Evolutionary conservation across 2,888 invertebrate genomes (phyloP).

Genomic region (Buathra laborator): DNA sequence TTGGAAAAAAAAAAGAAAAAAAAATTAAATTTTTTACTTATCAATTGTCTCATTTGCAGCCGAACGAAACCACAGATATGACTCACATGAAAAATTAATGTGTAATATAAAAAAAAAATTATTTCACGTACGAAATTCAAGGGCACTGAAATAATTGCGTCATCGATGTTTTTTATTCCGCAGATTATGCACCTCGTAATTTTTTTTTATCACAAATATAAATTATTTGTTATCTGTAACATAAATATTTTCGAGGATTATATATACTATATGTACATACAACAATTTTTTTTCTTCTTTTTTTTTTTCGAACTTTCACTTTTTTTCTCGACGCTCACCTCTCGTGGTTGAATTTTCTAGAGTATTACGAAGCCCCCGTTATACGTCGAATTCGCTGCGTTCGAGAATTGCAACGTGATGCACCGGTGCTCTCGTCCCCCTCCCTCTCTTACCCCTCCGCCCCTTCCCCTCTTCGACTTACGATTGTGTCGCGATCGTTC

Average conservation of each 20-base stretch:
- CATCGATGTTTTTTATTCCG: no score
- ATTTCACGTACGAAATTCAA: not conserved
- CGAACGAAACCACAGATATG: not conserved
- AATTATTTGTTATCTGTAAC: no score
- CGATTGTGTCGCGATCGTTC: conserved; percentile 5
- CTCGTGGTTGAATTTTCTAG: conserved; percentile 8
- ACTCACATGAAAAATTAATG: not conserved
- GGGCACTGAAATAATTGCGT: not conserved
- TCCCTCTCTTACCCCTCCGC: not conserved
- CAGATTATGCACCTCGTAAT: no score
- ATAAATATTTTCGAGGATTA: no score
- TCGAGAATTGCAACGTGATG: conserved; percentile 41
- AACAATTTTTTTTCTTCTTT: not conserved
- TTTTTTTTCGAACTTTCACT: not conserved
- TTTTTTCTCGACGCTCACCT: conserved; percentile 4
- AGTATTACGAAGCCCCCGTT: not conserved
- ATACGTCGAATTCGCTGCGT: conserved; percentile 21
- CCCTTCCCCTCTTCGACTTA: not conserved
- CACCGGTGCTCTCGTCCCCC: conserved; percentile 11
- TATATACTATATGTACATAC: no score
- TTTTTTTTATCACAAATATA: no score
- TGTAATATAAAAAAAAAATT: not conserved
- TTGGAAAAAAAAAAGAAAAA: not conserved
- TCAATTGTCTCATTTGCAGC: not conserved
- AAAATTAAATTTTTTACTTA: not conserved